phyloP scores from a whole-genome alignment of 2,113 vertebrate species.

The Brachyhypopomus occidentalis region DNA sequence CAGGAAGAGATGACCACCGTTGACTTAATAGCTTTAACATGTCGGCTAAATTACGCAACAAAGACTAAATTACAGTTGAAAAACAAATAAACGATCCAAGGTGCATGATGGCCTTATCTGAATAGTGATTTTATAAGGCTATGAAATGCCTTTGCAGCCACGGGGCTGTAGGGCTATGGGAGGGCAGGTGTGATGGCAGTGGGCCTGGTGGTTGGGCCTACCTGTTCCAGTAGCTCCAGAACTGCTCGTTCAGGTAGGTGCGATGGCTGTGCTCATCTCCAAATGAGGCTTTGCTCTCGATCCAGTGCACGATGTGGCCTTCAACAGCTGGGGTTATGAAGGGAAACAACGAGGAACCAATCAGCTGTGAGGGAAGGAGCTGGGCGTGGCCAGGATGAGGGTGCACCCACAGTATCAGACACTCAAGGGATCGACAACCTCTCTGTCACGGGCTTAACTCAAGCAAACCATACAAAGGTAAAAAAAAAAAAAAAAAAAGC shows the following conservation, averaged over 20 bases:
- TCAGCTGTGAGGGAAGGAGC: background rate
- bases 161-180: too few relatives aligned
- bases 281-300: slow-evolving; percentile 99
- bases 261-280: slow-evolving; percentile 96
- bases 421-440: background rate
- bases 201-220: slow-evolving; percentile 54
- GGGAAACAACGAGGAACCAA: background rate
- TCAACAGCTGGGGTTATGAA: slow-evolving; percentile 83
- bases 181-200: too few relatives aligned
- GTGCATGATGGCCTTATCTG: background rate
- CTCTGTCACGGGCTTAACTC: slow-evolving; percentile 6
- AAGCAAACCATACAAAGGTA: slow-evolving; percentile 1
- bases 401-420: too few relatives aligned
- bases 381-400: too few relatives aligned
- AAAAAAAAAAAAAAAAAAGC: background rate
- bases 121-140: background rate
- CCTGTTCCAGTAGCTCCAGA: slow-evolving; percentile 99
- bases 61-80: background rate
- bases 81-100: background rate
- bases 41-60: background rate
- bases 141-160: background rate
- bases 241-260: slow-evolving; percentile 94
- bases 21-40: too few relatives aligned
- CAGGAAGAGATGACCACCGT: too few relatives aligned
- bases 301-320: slow-evolving; percentile 97